Evolutionary conservation across 2,797 vertebrate genomes (phyloP).

Genomic region (Pterois miles): DNA sequence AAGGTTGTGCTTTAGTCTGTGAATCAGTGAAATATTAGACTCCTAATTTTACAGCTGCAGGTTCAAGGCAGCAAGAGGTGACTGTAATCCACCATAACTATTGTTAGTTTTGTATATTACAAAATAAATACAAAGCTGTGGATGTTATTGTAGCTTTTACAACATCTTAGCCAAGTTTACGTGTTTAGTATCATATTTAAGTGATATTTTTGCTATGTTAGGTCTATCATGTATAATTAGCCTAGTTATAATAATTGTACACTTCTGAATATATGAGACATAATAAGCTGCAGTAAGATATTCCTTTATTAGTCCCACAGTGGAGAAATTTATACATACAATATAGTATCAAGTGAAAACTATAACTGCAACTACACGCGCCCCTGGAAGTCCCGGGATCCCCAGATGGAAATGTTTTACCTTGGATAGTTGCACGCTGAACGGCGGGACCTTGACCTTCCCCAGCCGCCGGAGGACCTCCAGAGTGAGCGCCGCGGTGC

Average conservation of each 20-base stretch:
- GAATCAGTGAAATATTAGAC: too few relatives aligned
- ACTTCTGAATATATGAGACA: not conserved
- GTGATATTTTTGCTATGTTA: not conserved
- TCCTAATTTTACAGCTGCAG: not conserved
- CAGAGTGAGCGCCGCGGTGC: slow-evolving; percentile 89
- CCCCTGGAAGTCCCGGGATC: not conserved
- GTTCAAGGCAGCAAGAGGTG: not conserved
- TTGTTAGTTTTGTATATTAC: too few relatives aligned
- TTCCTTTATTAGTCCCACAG: too few relatives aligned
- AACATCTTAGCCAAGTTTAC: not conserved
- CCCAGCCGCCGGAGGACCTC: slow-evolving; percentile 90
- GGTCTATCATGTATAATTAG: not conserved
- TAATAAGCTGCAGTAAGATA: not conserved
- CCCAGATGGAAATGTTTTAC: slow-evolving; percentile 51
- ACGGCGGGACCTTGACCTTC: slow-evolving; percentile 89
- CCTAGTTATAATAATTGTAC: not conserved
- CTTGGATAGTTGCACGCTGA: slow-evolving; percentile 88
- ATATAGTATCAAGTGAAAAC: not conserved
- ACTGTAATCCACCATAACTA: not conserved
- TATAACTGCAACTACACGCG: too few relatives aligned
- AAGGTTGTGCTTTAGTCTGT: too few relatives aligned
- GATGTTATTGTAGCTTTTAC: not conserved
- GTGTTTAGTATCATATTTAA: not conserved
- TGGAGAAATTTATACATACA: too few relatives aligned
- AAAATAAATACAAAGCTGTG: not conserved